A percentile compares a stretch with the other conserved stretches of the same genome.
These are phyloP conservation scores for Altica lythri DNA, from an alignment of 2,888 invertebrate species.

Conservation along the genomic window DNA sequence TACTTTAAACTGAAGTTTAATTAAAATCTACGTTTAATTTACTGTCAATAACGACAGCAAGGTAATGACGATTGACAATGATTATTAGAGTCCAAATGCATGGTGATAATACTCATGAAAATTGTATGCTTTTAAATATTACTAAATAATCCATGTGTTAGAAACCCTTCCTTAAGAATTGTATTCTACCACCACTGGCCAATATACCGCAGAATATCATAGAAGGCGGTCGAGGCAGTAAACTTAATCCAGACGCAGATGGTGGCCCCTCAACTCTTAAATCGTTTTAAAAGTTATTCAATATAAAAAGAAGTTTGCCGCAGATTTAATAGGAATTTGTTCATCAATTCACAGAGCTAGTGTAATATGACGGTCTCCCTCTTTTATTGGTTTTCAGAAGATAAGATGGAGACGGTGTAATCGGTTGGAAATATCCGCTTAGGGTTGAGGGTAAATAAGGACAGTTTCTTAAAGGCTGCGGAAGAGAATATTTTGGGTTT, in stretches of 20 bases:
- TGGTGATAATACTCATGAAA: too few species aligned
- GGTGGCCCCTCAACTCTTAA: constrained; percentile 52
- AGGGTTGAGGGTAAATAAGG: neutral
- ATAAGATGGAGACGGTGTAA: constrained; percentile 44
- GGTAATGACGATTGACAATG: too few species aligned
- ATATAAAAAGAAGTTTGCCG: constrained; percentile 58
- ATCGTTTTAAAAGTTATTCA: constrained; percentile 59
- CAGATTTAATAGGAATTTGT: constrained; percentile 61
- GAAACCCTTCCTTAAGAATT: too few species aligned
- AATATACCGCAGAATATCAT: constrained; percentile 25
- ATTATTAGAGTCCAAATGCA: too few species aligned
- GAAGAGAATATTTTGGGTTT: neutral
- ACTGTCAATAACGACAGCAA: too few species aligned
- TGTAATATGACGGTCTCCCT: constrained; percentile 45
- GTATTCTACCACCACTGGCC: constrained; percentile 19
- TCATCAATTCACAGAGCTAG: constrained; percentile 59
- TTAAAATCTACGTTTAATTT: too few species aligned
- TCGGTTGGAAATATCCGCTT: constrained; percentile 40
- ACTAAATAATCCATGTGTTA: too few species aligned
- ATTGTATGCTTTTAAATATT: too few species aligned
- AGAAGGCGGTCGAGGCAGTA: constrained; percentile 47
- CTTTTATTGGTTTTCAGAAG: constrained; percentile 46
- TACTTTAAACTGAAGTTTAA: too few species aligned
- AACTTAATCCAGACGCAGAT: constrained; percentile 58
- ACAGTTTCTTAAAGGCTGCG: neutral